Evolutionary conservation across 2,113 vertebrate species (phyloP).

Genomic region (Ploceus nigricollis): DNA sequence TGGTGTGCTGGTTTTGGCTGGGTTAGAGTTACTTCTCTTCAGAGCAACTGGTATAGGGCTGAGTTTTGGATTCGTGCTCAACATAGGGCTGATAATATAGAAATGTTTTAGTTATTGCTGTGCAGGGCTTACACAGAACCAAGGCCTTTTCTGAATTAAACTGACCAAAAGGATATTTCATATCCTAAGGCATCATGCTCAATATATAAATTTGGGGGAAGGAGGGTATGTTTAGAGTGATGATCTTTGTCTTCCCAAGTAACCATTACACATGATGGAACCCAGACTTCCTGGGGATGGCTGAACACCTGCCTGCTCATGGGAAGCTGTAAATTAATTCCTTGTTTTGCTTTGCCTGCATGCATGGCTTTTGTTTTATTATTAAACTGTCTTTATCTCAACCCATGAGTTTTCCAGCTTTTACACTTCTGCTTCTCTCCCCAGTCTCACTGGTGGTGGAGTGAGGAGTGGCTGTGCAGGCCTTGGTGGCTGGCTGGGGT

Average conservation of each 20-base stretch:
- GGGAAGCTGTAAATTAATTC: neutral
- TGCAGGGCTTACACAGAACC: neutral
- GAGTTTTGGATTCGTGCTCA: neutral
- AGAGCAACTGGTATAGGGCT: neutral
- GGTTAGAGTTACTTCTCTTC: neutral
- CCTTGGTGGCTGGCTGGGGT: neutral
- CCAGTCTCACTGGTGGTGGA: neutral
- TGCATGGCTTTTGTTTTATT: neutral
- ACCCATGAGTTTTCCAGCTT: neutral
- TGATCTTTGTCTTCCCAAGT: neutral
- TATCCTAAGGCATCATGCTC: neutral
- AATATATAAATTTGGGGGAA: neutral
- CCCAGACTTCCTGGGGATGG: neutral
- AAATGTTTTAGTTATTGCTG: neutral
- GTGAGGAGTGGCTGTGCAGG: rapidly evolving
- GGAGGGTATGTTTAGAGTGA: neutral
- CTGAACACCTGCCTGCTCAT: neutral
- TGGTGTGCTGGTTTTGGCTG: neutral
- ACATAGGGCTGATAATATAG: neutral
- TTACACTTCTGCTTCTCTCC: neutral
- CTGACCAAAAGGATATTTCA: neutral
- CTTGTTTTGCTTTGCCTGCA: neutral
- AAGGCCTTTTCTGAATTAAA: neutral
- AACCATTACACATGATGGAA: neutral
- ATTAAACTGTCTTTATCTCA: neutral